Evolutionary conservation across 2,113 vertebrate species (phyloP).

Genomic region (Rousettus leschenaultii): DNA sequence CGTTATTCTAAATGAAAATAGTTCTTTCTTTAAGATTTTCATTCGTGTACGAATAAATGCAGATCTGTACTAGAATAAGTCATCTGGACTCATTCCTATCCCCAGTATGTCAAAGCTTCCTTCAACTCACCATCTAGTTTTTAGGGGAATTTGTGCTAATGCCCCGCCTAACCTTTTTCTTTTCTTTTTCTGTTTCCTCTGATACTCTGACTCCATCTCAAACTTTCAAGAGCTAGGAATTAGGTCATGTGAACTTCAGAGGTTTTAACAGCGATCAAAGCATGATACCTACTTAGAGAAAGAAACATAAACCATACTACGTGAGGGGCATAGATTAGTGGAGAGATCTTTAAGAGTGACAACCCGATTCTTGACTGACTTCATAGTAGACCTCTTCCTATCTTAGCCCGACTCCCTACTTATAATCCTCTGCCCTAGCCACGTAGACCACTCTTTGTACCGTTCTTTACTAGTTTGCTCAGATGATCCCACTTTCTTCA

Average conservation of each 20-base stretch:
- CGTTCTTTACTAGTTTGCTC: background rate
- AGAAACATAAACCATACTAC: too few species aligned
- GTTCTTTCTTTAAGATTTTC: background rate
- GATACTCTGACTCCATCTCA: background rate
- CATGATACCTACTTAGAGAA: background rate
- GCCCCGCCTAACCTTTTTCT: background rate
- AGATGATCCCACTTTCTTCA: background rate
- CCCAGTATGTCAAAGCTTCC: background rate
- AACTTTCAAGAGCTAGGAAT: background rate
- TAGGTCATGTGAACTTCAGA: background rate
- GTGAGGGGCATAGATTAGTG: background rate
- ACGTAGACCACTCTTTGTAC: background rate
- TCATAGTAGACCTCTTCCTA: background rate
- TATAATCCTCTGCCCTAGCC: background rate
- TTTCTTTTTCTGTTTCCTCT: background rate
- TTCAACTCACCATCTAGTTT: background rate
- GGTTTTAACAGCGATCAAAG: slow-evolving; percentile 12
- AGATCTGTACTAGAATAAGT: background rate
- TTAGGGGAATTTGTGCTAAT: background rate
- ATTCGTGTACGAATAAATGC: background rate
- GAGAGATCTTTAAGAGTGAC: background rate
- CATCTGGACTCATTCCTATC: background rate
- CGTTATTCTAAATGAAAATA: background rate
- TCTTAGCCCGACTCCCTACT: background rate
- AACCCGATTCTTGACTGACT: background rate